Base-by-base conservation (phyloP, 2,797 vertebrate species). In the Cuculus canorus region DNA sequence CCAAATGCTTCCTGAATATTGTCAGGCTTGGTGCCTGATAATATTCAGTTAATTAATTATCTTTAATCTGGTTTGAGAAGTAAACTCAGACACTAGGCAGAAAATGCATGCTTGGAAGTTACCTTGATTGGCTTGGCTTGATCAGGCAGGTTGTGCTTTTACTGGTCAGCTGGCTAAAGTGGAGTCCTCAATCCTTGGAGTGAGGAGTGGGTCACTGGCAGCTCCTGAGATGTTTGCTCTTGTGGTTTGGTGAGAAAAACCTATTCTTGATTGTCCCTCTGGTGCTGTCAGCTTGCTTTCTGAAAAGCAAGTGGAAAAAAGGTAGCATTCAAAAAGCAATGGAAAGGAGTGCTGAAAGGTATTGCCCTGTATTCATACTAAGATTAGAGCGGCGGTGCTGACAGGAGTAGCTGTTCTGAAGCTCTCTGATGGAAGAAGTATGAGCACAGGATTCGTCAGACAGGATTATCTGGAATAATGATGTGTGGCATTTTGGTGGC, bases 381-480 rank as follows among this genome's bases (percentile, higher is more conserved):
- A 88, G 65, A 52, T 56, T 69, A 76, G 56, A 66, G 13, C 50
- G 8, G 47, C 48, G 54, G 86, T 56, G 3, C 47, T 68, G 66
- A 23, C 41, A 56, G 0, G 1, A 52, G 41, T 59, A 47, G 47
- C 60, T 93, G 77, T 53, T 79, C 25, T 33, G 59, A 9, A 79
- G 25, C 28, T 73, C 41, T 59, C 54, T n/a, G 64, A 6, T 75
- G 77, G 75, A 71, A 78, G 77, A 43, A 28, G 61, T 16, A 8
- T 33, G 77, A 92, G 47, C 19, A 57, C 30, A 57, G 84, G 65
- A 59, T 91, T 78, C 5, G 18, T 92, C 91, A 91, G 63, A 27
- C 66, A 22, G 85, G 82, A 86, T 95, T 87, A 70, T 70, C 70
- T 48, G 60, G 45, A 86, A 37, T 70, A 63, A 80, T 56, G 66